A percentile compares a stretch with the other conserved stretches of the same genome.
phyloP scores from a whole-genome alignment of 2,113 vertebrate species.

The Crotalus viridis region DNA sequence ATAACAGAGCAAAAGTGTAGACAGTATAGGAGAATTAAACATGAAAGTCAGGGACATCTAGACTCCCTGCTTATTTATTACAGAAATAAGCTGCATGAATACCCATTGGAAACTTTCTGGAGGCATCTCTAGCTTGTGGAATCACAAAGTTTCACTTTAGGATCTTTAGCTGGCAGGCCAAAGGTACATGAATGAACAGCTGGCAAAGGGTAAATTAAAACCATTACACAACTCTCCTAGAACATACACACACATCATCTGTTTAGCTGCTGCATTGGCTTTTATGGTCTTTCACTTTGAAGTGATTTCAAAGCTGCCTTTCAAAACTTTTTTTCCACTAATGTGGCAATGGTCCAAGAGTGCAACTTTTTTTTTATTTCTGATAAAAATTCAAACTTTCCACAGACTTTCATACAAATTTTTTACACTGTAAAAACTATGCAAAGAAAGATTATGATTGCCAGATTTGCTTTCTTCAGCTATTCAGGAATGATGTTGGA shows the following conservation, averaged over 20 bases:
- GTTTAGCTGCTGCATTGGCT: not conserved
- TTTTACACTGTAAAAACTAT: not conserved
- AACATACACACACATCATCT: not conserved
- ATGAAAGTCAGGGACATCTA: not conserved
- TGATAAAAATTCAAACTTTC: not conserved
- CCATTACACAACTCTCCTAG: not conserved
- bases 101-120: not conserved
- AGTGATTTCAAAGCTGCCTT: not conserved
- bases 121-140: not conserved
- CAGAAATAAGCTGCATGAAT: not conserved
- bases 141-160: not conserved
- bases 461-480: not conserved
- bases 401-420: too few species aligned
- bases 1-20: not conserved
- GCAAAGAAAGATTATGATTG: not conserved
- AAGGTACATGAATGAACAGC: not conserved
- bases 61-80: not conserved
- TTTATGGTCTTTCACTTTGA: not conserved
- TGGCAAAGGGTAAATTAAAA: not conserved
- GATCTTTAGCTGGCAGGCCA: not conserved
- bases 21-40: not conserved
- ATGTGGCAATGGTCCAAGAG: not conserved
- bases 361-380: not conserved
- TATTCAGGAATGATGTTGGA: not conserved
- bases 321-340: not conserved